phyloP scores from a whole-genome alignment of 2,888 invertebrate species.

The Sarcophaga rosellei region DNA sequence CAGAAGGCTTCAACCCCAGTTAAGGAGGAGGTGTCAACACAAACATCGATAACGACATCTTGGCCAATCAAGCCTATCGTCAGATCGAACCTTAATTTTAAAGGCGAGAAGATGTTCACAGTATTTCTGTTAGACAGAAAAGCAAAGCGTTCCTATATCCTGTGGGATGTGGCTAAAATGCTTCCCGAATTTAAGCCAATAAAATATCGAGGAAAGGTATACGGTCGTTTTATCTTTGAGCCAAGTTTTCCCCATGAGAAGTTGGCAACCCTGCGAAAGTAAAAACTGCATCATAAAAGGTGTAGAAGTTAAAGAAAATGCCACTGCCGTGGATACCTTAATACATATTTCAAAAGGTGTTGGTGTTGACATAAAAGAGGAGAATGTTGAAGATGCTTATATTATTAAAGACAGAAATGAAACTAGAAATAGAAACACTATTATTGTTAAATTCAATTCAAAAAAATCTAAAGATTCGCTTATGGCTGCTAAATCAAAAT shows the following conservation, averaged over 20 bases:
- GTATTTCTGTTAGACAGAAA: not conserved
- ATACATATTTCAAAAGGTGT: too few relatives aligned
- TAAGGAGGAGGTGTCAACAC: not conserved
- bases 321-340: too few relatives aligned
- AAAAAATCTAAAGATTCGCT: too few relatives aligned
- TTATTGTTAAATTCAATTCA: too few relatives aligned
- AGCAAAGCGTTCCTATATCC: not conserved
- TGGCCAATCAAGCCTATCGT: not conserved
- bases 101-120: not conserved
- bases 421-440: too few relatives aligned
- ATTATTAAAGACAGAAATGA: too few relatives aligned
- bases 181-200: not conserved
- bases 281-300: too few relatives aligned
- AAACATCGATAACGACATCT: not conserved
- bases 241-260: not conserved
- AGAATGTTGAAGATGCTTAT: too few relatives aligned
- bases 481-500: too few relatives aligned
- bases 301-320: too few relatives aligned
- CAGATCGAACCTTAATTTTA: not conserved
- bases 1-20: not conserved
- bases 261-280: too few relatives aligned
- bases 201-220: not conserved
- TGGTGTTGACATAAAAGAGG: too few relatives aligned
- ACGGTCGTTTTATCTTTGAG: not conserved
- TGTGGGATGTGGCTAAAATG: conserved; percentile 5